A percentile compares a stretch with the other conserved stretches of the same genome.
Conservation (phyloP, 2,888 invertebrate genomes). For the Diarsia dahlii region DNA sequence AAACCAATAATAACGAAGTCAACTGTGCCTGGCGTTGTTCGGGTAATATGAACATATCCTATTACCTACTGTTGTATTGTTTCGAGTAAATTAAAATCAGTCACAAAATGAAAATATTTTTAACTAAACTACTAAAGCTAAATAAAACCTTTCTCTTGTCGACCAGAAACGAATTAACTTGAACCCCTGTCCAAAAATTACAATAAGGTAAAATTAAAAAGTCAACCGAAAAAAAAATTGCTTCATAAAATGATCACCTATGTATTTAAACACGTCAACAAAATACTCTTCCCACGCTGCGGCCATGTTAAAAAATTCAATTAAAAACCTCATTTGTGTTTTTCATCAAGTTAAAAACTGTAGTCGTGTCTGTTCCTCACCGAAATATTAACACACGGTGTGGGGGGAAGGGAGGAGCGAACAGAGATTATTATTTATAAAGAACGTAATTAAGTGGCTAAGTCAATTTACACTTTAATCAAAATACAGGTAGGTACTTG, state of each 20-base stretch:
- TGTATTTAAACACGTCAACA: constrained; percentile 72
- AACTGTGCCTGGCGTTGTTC: neutral
- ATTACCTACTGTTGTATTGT: no score
- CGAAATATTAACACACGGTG: constrained; percentile 72
- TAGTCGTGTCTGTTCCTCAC: constrained; percentile 72
- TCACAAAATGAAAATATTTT: neutral
- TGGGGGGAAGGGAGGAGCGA: constrained; percentile 46
- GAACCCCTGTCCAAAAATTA: neutral
- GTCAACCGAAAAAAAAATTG: constrained; percentile 40
- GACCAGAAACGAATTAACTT: neutral
- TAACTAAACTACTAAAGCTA: no score
- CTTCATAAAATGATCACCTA: constrained; percentile 63
- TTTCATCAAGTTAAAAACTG: constrained; percentile 83
- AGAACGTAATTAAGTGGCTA: neutral
- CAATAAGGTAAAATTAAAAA: constrained; percentile 31
- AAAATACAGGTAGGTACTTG: neutral
- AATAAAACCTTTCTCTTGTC: no score
- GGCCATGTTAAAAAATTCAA: constrained; percentile 77
- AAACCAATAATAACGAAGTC: neutral
- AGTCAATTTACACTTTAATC: neutral
- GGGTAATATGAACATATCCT: no score
- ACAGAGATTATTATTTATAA: neutral
- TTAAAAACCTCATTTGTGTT: constrained; percentile 82
- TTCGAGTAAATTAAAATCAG: no score
- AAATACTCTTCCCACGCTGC: constrained; percentile 58